phyloP scores from a whole-genome alignment of 2,797 vertebrate species.

The Pangasius larnaudii region DNA sequence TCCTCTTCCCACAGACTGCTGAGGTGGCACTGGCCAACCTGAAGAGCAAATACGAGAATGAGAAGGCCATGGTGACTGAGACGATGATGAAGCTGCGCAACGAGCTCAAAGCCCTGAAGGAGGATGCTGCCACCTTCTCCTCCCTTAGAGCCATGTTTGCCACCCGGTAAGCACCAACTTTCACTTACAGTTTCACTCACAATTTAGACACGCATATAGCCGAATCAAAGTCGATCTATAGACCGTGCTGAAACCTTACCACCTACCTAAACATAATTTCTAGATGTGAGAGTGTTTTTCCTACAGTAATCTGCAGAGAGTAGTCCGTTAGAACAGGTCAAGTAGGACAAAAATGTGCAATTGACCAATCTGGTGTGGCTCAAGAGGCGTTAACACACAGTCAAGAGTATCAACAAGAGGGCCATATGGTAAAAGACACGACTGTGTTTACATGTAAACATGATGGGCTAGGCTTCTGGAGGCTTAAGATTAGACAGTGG shows the following conservation, averaged over 20 bases:
- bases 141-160: constrained; percentile 98
- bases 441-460: not conserved
- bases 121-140: constrained; percentile 96
- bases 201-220: not conserved
- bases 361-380: not conserved
- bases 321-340: not conserved
- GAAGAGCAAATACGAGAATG: constrained; percentile 97
- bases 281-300: not conserved
- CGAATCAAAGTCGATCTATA: not conserved
- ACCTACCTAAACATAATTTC: not conserved
- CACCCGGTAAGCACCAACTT: constrained; percentile 80
- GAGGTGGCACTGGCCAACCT: constrained; percentile 95
- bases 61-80: constrained; percentile 95
- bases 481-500: not conserved
- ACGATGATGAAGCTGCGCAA: constrained; percentile 97
- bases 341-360: not conserved
- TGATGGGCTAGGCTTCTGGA: not conserved
- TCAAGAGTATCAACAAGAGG: not conserved
- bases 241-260: not conserved
- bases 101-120: constrained; percentile 95
- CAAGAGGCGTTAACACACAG: not conserved
- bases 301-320: not conserved
- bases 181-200: not conserved
- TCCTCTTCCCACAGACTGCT: constrained; percentile 81
- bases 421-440: not conserved